Conservation (phyloP, 2,797 vertebrate species). For the Falco biarmicus region DNA sequence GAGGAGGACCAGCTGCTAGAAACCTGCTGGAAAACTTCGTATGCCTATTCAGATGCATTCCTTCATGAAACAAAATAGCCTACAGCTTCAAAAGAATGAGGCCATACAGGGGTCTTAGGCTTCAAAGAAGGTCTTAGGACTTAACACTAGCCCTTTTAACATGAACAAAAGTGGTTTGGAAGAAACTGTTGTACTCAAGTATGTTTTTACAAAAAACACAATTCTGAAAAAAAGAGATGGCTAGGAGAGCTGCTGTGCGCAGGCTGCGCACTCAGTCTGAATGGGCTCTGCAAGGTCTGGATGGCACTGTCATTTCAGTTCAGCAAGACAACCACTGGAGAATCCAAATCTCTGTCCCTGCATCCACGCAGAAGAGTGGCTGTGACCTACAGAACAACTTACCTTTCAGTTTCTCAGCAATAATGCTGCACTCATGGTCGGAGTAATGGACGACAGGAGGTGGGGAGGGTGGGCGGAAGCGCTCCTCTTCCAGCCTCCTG, state of each 20-base stretch:
- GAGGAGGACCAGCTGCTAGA: background rate
- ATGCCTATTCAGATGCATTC: background rate
- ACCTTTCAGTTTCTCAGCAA: slow-evolving; percentile 96
- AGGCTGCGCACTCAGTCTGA: background rate
- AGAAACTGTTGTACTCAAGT: background rate
- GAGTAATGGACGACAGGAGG: slow-evolving; percentile 94
- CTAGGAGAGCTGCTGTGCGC: accelerated
- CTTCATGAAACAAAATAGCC: background rate
- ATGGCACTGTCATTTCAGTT: background rate
- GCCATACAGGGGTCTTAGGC: background rate
- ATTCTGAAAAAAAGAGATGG: background rate
- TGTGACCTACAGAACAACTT: background rate
- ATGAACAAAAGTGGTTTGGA: background rate
- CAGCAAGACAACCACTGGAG: accelerated
- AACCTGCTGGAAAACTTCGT: background rate
- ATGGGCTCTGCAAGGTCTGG: background rate
- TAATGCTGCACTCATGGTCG: slow-evolving; percentile 90
- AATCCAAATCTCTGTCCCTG: background rate
- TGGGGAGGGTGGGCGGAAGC: slow-evolving; percentile 88
- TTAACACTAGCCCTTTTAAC: background rate
- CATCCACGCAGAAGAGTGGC: background rate
- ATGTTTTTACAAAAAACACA: background rate
- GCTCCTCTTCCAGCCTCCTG: slow-evolving; percentile 89
- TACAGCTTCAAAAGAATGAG: background rate
- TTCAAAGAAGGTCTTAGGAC: background rate